Conservation (phyloP, 1,140 invertebrate genomes). For the Diabrotica virgifera region DNA sequence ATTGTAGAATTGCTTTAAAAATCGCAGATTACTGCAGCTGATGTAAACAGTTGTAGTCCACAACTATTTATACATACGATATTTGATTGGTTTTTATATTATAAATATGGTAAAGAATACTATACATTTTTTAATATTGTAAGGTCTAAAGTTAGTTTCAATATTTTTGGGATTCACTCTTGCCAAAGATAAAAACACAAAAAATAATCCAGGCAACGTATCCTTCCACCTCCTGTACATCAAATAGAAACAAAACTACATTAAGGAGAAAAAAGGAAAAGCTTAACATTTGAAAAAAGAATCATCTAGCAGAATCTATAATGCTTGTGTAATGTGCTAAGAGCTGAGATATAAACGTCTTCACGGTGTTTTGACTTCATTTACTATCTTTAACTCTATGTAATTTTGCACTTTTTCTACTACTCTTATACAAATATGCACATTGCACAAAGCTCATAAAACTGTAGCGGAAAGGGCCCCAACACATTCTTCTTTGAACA, state of each 20-base stretch:
- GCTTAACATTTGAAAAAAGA: background rate
- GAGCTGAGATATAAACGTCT: constrained; percentile 17
- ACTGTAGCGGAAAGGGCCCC: constrained; percentile 5
- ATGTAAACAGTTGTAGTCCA: no score
- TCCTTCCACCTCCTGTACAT: constrained; percentile 22
- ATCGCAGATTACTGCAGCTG: no score
- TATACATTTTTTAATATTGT: no score
- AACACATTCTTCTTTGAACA: background rate
- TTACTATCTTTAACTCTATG: constrained; percentile 19
- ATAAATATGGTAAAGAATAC: no score
- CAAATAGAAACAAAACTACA: background rate
- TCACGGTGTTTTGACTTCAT: constrained; percentile 16
- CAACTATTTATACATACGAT: no score
- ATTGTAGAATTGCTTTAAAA: no score
- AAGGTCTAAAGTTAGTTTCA: no score
- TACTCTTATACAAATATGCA: constrained; percentile 23
- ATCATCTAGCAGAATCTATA: constrained; percentile 6
- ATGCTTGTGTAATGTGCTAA: constrained; percentile 40
- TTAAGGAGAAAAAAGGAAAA: constrained; percentile 4
- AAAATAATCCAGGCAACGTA: constrained; percentile 29
- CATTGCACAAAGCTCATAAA: constrained; percentile 36
- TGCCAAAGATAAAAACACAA: constrained; percentile 23
- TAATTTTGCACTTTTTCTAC: constrained; percentile 22
- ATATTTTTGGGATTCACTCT: no score
- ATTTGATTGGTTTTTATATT: no score